phyloP scores from a whole-genome alignment of 1,140 invertebrate genomes.

The Drosophila sturtevanti region DNA sequence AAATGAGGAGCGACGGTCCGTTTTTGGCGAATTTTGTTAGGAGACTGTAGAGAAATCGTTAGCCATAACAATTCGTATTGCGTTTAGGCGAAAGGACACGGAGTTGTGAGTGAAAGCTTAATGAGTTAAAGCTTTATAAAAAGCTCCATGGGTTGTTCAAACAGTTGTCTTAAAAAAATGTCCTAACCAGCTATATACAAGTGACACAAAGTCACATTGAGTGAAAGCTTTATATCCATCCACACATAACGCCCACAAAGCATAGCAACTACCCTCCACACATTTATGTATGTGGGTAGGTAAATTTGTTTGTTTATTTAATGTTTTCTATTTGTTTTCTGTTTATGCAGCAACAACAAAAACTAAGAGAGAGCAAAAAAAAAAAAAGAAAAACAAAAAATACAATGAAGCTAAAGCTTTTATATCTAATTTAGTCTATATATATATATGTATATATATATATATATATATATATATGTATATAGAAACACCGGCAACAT shows the following conservation, averaged over 20 bases:
- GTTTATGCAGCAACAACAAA: constrained; percentile 49
- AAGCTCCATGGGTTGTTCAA: constrained; percentile 33
- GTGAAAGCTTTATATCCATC: constrained; percentile 46
- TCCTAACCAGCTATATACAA: not conserved
- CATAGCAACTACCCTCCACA: too few relatives aligned
- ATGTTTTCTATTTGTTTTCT: constrained; percentile 27
- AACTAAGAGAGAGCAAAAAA: too few relatives aligned
- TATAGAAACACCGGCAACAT: constrained; percentile 56
- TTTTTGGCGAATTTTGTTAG: constrained; percentile 65
- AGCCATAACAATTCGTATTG: not conserved
- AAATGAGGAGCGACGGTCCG: constrained; percentile 48
- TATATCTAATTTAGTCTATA: constrained; percentile 67
- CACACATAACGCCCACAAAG: constrained; percentile 17
- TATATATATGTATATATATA: too few relatives aligned
- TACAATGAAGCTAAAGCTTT: constrained; percentile 56
- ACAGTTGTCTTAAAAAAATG: not conserved
- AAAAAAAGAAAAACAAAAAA: constrained; percentile 1
- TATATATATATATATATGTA: too few relatives aligned
- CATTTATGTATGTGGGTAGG: not conserved
- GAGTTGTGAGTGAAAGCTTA: constrained; percentile 52
- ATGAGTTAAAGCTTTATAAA: constrained; percentile 43
- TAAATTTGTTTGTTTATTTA: constrained; percentile 5
- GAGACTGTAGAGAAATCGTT: constrained; percentile 59
- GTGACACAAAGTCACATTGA: constrained; percentile 16
- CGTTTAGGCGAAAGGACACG: constrained; percentile 38